Evolutionary conservation across 2,797 vertebrate species (phyloP), one percentile per base, ranked within the genome.

Genomic region (Odontamblyopus lacepedii): DNA sequence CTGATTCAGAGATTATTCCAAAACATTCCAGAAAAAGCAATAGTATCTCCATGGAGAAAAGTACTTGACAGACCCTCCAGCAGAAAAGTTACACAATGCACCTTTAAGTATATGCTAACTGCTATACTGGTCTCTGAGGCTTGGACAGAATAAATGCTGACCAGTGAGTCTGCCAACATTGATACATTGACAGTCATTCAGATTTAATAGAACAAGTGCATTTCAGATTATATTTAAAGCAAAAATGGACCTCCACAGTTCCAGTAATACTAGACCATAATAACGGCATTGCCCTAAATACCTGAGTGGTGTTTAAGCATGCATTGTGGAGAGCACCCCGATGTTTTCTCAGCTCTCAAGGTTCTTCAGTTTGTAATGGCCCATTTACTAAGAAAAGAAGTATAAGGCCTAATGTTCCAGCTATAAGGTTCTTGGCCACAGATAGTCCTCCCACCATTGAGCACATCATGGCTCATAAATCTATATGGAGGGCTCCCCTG

Each of bases 391-490:
- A 83, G 75, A 73, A 73, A 77, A 84, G 78, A 56, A 62, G 69
- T 62, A 65, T 60, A 63, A 80, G 74, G 26, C 59, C 67, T 51
- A 65, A 78, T 72, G 69, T 69, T 70, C 41, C 48, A 67, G 83
- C 74, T 79, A 23, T 75, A 76, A 69, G 71, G 69, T 83, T 80
- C 74, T 83, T 74, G 51, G 69, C 68, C 76, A 67, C 71, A 76
- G 77, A 63, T 76, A 77, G 71, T 67, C 51, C 12, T 79, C 85
- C 79, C 73, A 75, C 78, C 69, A 72, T 85, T 71, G 83, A 83
- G 78, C 84, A 82, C 78, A 87, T 74, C 84, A 74, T 60, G 77
- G 88, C 81, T 77, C 89, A 84, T 93, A 92, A 93, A 94, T 93
- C 89, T 82, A 76, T 67, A 78, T 63, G 83, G 91, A 89, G 77